Percentiles rank a stretch among this genome's conserved stretches.
phyloP scores from a whole-genome alignment of 2,888 invertebrate genomes.

The Ophion ellenae region DNA sequence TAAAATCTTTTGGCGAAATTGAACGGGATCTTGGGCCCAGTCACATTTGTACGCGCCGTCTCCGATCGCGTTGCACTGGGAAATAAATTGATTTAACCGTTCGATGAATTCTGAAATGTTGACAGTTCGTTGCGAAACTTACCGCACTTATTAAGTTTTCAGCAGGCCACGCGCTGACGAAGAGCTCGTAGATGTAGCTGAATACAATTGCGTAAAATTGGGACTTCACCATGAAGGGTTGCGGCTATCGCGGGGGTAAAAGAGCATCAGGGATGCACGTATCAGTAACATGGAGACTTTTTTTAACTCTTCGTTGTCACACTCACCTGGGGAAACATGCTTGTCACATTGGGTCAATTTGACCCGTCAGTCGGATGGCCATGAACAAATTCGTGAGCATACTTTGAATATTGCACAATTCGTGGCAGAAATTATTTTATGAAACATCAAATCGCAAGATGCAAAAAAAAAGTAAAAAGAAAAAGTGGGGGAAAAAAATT shows the following conservation, averaged over 20 bases:
- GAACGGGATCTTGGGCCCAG: conserved; percentile 28
- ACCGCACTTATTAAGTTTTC: conserved; percentile 62
- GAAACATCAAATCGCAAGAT: too few relatives aligned
- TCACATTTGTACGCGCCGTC: conserved; percentile 42
- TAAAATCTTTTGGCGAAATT: conserved; percentile 46
- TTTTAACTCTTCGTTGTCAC: too few relatives aligned
- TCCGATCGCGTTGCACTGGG: conserved; percentile 42
- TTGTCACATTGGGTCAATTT: too few relatives aligned
- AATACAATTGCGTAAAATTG: conserved; percentile 61
- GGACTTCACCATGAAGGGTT: conserved; percentile 61
- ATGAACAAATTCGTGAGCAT: too few relatives aligned
- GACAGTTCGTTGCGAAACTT: not conserved
- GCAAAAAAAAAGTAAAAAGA: too few relatives aligned
- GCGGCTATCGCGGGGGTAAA: conserved; percentile 31
- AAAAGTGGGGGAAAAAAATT: too few relatives aligned
- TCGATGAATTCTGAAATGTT: not conserved
- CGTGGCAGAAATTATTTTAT: too few relatives aligned
- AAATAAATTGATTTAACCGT: not conserved
- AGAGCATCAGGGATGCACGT: not conserved
- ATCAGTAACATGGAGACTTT: not conserved
- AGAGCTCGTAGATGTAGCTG: conserved; percentile 51
- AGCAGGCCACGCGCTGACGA: conserved; percentile 64
- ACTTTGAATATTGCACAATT: too few relatives aligned
- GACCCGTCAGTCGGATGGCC: too few relatives aligned
- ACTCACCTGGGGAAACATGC: too few relatives aligned